Conservation (phyloP, 2,888 invertebrate species). For the Agrotis ipsilon region DNA sequence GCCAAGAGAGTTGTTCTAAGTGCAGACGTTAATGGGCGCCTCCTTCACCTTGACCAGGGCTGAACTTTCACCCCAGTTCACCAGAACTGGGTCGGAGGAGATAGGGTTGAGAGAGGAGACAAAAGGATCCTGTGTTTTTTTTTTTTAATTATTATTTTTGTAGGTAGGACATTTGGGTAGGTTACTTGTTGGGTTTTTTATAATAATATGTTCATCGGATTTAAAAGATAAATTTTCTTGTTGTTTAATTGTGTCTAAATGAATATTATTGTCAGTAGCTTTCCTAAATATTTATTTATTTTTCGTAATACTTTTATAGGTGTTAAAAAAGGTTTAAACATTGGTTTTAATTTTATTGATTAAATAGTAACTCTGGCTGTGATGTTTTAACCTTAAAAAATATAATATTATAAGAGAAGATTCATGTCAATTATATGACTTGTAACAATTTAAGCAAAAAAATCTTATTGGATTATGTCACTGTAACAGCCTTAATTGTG, state of each 20-base stretch:
- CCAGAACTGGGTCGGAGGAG: slow-evolving; percentile 70
- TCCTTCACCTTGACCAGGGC: slow-evolving; percentile 89
- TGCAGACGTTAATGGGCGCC: slow-evolving; percentile 86
- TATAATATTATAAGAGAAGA: rapidly evolving
- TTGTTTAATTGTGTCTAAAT: too few species aligned
- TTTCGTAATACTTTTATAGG: too few species aligned
- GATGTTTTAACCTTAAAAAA: background rate
- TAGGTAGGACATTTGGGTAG: slow-evolving; percentile 1
- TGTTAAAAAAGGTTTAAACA: too few species aligned
- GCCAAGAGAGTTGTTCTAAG: slow-evolving; percentile 86
- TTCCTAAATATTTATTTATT: too few species aligned
- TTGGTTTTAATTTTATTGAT: too few species aligned
- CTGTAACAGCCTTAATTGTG: background rate
- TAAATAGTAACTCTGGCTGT: background rate
- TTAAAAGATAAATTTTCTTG: background rate
- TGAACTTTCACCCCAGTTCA: slow-evolving; percentile 88
- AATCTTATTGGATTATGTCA: background rate
- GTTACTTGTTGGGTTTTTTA: background rate
- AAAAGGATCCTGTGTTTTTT: slow-evolving; percentile 27
- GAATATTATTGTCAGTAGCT: too few species aligned
- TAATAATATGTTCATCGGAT: background rate
- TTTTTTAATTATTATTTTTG: slow-evolving; percentile 21
- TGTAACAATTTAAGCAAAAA: background rate
- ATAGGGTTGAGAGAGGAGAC: slow-evolving; percentile 67
- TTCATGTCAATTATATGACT: background rate